Percentiles rank a stretch among this genome's conserved stretches.
phyloP scores from a whole-genome alignment of 2,113 vertebrate species.

The Ibidorhyncha struthersii region DNA sequence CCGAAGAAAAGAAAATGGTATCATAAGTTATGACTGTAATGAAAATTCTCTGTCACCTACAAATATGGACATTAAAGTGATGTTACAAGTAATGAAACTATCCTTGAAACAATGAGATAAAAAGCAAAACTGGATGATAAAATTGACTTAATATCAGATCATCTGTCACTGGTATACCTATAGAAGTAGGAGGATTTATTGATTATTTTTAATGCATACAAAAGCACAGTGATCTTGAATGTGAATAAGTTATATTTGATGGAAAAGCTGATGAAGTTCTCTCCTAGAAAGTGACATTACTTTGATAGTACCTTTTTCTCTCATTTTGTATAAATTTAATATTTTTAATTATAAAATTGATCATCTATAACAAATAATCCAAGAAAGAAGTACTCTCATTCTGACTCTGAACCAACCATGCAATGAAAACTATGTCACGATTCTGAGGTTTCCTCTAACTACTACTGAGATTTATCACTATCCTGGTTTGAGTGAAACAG shows the following conservation, averaged over 20 bases:
- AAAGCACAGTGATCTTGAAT: background rate
- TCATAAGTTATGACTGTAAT: background rate
- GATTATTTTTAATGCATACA: background rate
- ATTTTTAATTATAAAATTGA: background rate
- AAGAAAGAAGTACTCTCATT: background rate
- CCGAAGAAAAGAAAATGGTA: background rate
- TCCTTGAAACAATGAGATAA: background rate
- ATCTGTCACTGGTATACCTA: background rate
- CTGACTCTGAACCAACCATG: background rate
- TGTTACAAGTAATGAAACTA: background rate
- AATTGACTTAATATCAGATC: background rate
- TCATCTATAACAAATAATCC: background rate
- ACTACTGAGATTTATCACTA: background rate
- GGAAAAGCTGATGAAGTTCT: background rate
- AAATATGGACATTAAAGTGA: background rate
- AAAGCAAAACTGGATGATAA: background rate
- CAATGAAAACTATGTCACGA: background rate
- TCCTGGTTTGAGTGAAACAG: background rate
- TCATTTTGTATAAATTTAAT: background rate
- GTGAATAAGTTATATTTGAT: background rate
- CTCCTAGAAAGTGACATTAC: background rate
- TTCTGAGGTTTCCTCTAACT: background rate
- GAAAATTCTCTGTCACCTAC: background rate
- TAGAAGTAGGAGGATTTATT: background rate
- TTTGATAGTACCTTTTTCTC: background rate